Evolutionary conservation across 2,888 invertebrate genomes (phyloP).

Genomic region (Apodemia duryi): DNA sequence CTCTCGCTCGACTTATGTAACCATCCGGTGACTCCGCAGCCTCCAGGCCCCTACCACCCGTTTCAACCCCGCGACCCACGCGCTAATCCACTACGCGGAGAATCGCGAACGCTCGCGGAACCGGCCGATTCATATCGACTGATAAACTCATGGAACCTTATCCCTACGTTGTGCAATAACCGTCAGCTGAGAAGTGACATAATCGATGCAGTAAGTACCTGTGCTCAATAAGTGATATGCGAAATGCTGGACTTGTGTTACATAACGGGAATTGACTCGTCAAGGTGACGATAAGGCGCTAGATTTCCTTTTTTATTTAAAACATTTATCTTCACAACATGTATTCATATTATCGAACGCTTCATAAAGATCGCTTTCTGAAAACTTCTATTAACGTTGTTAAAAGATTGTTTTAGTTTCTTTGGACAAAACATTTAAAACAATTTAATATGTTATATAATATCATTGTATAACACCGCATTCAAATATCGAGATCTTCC

Average conservation of each 20-base stretch:
- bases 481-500: not conserved
- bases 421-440: not conserved
- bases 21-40: conserved; percentile 74
- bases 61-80: conserved; percentile 47
- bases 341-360: not conserved
- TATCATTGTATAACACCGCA: not conserved
- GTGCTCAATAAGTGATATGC: conserved; percentile 55
- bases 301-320: not conserved
- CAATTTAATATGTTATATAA: not conserved
- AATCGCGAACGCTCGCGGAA: conserved; percentile 35
- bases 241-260: conserved; percentile 64
- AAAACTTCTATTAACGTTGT: not conserved
- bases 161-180: conserved; percentile 51
- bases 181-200: conserved; percentile 72
- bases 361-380: not conserved
- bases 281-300: conserved; percentile 15
- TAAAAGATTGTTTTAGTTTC: not conserved
- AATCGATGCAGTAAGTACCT: conserved; percentile 75
- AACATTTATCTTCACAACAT: not conserved
- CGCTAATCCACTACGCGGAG: conserved; percentile 37
- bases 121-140: conserved; percentile 41
- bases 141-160: conserved; percentile 40
- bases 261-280: conserved; percentile 53
- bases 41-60: conserved; percentile 59
- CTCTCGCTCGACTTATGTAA: conserved; percentile 73